Base-by-base conservation (phyloP, 2,888 invertebrate genomes). In the Atrina japonica region DNA sequence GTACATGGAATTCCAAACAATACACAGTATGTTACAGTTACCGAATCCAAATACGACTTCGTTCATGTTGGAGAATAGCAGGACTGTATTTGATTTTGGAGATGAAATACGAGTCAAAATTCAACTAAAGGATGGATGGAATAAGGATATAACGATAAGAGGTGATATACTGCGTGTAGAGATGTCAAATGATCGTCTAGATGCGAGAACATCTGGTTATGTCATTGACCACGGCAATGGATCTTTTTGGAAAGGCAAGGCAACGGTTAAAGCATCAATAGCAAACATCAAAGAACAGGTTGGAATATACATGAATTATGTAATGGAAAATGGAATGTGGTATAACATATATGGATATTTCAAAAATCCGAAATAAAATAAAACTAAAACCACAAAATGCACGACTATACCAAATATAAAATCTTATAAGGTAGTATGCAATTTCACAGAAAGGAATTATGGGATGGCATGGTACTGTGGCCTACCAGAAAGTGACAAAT, bases 141-240 rank as follows among this genome's bases (percentile, higher is more conserved):
- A 35, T 29, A 18, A 27, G 18, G 27, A 16, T 43, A 6, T 65
- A 18, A 18, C 3, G 9, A 53, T 29, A 0, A 55, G 65, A 2
- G 65, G 64, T 16, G 64, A 64, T 27, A 27, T 25, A 18, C 18
- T 64, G 7, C 30, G 41, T 25, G 43, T 64, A 53, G 52, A 53
- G 64, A 41, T 53, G n/a, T 25, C 21, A n/a, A n/a, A n/a, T n/a
- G n/a, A n/a, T n/a, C n/a, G 35, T 35, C 35, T 35, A 11, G 35
- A 35, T 35, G 35, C 65, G 6, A 55, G 43, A 21, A 41, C 45
- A 9, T 27, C 53, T 18, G 65, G 65, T 7, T 45, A 53, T 40
- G 55, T 65, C n/a, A 29, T 45, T 43, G 65, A 65, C 43, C 53
- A 65, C 16, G 55, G 65, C 23, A 55, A 65, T 29, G 65, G 65